Evolutionary conservation across 2,888 invertebrate genomes (phyloP).

Genomic region (Deroplatys truncata): DNA sequence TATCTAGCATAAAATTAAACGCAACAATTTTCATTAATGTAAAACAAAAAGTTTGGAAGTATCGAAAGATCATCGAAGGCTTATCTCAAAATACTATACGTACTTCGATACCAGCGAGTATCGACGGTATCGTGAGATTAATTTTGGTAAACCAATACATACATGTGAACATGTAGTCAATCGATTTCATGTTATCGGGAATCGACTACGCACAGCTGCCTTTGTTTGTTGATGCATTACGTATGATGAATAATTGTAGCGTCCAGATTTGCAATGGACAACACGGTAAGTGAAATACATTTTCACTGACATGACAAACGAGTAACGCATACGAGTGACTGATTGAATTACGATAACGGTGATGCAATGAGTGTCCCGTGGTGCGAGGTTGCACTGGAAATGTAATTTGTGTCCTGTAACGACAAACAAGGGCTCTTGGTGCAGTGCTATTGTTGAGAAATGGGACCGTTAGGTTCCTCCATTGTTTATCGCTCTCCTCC

Average conservation of each 20-base stretch:
- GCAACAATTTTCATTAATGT: too few species aligned
- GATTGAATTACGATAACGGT: background rate
- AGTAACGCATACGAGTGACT: background rate
- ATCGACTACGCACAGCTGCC: background rate
- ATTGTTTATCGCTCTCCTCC: too few species aligned
- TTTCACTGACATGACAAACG: background rate
- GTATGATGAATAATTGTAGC: background rate
- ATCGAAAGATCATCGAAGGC: too few species aligned
- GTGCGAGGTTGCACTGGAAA: background rate
- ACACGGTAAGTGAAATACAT: background rate
- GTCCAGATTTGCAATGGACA: background rate
- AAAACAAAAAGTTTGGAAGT: too few species aligned
- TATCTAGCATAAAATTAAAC: too few species aligned
- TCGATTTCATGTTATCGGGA: background rate
- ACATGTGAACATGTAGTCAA: background rate
- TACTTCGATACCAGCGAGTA: too few species aligned
- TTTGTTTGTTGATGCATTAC: background rate
- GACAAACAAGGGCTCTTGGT: too few species aligned
- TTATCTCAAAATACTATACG: too few species aligned
- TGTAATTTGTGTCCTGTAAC: background rate
- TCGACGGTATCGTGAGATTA: too few species aligned
- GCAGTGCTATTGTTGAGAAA: too few species aligned
- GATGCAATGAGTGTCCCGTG: background rate
- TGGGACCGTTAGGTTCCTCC: too few species aligned
- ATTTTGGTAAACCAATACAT: too few species aligned